A percentile compares a stretch with the other conserved stretches of the same genome.
These are phyloP conservation scores for Darevskia nairensis DNA, from an alignment of 2,797 vertebrate genomes.

Conservation along the genomic window DNA sequence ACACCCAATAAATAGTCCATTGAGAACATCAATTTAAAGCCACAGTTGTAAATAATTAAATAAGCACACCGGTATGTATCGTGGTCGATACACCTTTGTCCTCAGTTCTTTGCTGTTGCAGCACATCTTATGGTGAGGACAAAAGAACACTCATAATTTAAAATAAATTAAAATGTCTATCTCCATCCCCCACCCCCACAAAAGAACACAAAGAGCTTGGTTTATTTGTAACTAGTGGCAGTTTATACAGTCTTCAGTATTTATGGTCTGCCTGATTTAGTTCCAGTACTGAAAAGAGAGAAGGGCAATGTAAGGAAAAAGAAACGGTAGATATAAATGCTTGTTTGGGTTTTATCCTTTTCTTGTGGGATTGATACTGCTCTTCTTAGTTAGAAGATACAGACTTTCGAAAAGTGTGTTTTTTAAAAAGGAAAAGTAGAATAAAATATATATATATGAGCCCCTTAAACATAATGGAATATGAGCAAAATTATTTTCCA, in stretches of 20 bases:
- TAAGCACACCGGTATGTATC: neutral
- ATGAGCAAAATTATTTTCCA: neutral
- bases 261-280: neutral
- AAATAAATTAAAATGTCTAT: neutral
- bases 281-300: neutral
- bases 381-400: no score
- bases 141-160: neutral
- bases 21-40: neutral
- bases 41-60: neutral
- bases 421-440: neutral
- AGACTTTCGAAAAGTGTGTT: neutral
- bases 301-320: neutral
- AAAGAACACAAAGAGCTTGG: neutral
- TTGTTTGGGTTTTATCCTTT: neutral
- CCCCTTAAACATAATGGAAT: neutral
- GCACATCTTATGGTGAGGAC: neutral
- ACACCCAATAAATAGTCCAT: accelerated
- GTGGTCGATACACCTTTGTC: neutral
- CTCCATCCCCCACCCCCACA: neutral
- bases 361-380: neutral
- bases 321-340: neutral
- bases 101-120: neutral
- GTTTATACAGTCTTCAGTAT: neutral
- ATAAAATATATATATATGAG: neutral
- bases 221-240: slow-evolving; percentile 18